Conservation (phyloP, 2,888 invertebrate genomes). For the Atrina japonica region DNA sequence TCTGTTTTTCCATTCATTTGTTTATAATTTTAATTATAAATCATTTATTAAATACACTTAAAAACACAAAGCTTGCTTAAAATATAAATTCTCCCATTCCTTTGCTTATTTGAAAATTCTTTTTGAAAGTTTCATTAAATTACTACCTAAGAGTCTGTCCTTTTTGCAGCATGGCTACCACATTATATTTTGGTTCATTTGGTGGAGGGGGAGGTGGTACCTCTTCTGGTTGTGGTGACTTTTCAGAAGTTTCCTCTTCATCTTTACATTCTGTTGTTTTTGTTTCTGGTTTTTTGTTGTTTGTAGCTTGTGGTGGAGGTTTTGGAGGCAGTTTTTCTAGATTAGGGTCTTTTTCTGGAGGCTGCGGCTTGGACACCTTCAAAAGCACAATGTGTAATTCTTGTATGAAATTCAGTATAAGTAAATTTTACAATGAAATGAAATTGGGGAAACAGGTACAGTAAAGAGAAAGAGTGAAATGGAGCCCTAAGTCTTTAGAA, state of each 20-base stretch:
- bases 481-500: no score
- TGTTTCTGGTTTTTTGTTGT: conserved; percentile 10
- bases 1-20: no score
- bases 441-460: no score
- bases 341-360: conserved; percentile 11
- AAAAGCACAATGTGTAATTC: no score
- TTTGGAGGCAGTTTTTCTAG: conserved; percentile 37
- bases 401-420: no score
- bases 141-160: conserved; percentile 74
- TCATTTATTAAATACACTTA: not conserved
- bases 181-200: conserved; percentile 70
- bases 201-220: conserved; percentile 52
- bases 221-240: conserved; percentile 12
- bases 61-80: not conserved
- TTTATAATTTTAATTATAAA: no score
- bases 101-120: no score
- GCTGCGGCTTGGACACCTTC: conserved; percentile 6
- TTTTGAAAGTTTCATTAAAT: no score
- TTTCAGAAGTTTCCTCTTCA: not conserved
- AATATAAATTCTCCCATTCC: not conserved
- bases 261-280: conserved; percentile 12
- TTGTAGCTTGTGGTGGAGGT: conserved; percentile 30
- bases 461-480: conserved; percentile 1
- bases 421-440: no score
- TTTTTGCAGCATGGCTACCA: conserved; percentile 74